Evolutionary conservation across 2,888 invertebrate genomes (phyloP).

Genomic region (Sarcophaga carnaria): DNA sequence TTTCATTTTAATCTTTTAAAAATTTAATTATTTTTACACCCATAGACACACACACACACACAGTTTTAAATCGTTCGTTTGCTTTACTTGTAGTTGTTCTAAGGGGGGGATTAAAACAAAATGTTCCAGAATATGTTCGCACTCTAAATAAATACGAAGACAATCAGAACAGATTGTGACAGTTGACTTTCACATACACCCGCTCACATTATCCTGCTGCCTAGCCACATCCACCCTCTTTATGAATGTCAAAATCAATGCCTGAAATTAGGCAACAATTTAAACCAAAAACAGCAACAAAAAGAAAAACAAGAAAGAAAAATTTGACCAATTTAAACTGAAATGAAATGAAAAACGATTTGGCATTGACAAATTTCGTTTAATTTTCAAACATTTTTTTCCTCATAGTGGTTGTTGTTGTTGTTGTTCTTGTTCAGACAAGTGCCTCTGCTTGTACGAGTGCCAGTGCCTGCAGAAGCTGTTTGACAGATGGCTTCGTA

Average conservation of each 20-base stretch:
- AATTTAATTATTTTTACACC: neutral
- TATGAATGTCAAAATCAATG: neutral
- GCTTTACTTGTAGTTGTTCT: slow-evolving; percentile 35
- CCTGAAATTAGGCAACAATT: neutral
- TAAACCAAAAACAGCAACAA: neutral
- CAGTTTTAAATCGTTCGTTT: neutral
- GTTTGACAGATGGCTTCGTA: neutral
- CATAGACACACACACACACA: neutral
- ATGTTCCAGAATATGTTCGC: neutral
- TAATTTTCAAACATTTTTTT: slow-evolving; percentile 48
- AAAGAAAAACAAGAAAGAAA: neutral
- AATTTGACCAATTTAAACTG: slow-evolving; percentile 19
- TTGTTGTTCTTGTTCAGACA: neutral
- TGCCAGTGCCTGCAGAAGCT: neutral
- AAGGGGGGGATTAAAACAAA: slow-evolving; percentile 25
- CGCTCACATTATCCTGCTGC: neutral
- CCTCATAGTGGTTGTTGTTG: slow-evolving; percentile 51
- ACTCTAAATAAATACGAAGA: slow-evolving; percentile 39
- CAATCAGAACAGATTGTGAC: slow-evolving; percentile 19
- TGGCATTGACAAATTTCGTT: slow-evolving; percentile 63
- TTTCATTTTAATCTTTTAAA: neutral
- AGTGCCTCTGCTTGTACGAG: neutral
- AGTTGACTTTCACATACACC: slow-evolving; percentile 48
- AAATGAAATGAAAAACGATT: slow-evolving; percentile 38
- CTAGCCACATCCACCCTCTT: slow-evolving; percentile 9